Percentiles rank a stretch among this genome's conserved stretches.
phyloP scores from a whole-genome alignment of 1,140 invertebrate genomes.

The Drosophila triauraria region DNA sequence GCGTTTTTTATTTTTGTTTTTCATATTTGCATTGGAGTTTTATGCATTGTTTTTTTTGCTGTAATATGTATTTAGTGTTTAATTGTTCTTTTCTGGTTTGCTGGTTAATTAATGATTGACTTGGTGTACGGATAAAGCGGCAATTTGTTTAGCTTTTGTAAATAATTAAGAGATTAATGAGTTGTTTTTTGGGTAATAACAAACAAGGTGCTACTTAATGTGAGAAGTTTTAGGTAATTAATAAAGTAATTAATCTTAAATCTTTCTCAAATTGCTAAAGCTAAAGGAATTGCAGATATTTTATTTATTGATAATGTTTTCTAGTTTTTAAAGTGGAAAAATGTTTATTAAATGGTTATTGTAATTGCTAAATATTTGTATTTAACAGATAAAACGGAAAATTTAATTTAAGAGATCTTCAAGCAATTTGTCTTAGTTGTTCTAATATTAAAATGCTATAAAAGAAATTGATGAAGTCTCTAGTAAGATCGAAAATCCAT shows the following conservation, averaged over 20 bases:
- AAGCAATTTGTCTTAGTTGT: too few relatives aligned
- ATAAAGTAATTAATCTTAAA: neutral
- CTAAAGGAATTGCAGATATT: too few relatives aligned
- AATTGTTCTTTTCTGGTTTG: constrained; percentile 60
- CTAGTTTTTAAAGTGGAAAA: neutral
- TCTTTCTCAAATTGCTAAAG: neutral
- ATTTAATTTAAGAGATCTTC: too few relatives aligned
- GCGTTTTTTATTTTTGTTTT: constrained; percentile 17
- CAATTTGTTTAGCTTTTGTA: constrained; percentile 42
- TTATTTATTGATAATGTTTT: neutral
- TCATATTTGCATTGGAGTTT: constrained; percentile 40
- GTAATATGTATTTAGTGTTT: constrained; percentile 50
- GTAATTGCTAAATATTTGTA: too few relatives aligned
- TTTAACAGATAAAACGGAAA: too few relatives aligned
- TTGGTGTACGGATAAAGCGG: constrained; percentile 17
- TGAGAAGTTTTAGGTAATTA: neutral
- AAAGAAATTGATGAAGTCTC: neutral
- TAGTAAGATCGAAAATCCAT: neutral
- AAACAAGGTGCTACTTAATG: neutral
- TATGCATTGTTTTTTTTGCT: constrained; percentile 39
- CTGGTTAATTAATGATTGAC: constrained; percentile 50
- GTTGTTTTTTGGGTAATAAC: neutral
- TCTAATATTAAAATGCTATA: neutral
- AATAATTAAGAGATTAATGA: constrained; percentile 33
- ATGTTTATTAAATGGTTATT: too few relatives aligned